Evolutionary conservation across 2,797 vertebrate genomes (phyloP), one percentile per base, ranked within the genome.

Genomic region (Macropodus opercularis): DNA sequence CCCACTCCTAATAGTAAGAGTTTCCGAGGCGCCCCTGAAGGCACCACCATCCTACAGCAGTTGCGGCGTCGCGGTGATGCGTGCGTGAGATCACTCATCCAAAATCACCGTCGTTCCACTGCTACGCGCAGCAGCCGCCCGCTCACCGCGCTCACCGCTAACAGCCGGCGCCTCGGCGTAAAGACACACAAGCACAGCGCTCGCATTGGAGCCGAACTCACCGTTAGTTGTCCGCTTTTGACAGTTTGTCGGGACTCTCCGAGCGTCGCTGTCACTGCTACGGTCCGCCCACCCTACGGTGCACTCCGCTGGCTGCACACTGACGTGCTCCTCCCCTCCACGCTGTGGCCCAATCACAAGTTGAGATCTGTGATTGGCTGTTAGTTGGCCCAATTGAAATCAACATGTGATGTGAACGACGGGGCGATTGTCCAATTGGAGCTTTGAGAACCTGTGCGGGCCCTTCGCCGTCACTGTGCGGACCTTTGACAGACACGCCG

Each of bases 261-360:
- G 41, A 79, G 73, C 81, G 77, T 89, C 78, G 78, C 87, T 89
- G 85, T 88, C 92, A 89, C 86, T 54, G 61, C 69, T 75, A 71
- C 76, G 85, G 83, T 89, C 89, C 92, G 88, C 92, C 92, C 91
- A 91, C 87, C 75, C 35, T 53, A 76, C 63, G 82, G 68, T 82
- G 67, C 64, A 38, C 63, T 76, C 66, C 54, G 43, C 69, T 44
- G 57, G 71, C 71, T 59, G 56, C 75, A 66, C 31, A 50, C 27
- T 11, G 46, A 47, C 51, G 0, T 29, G 43, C 57, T 51, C 80
- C 81, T 18, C 85, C 70, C 52, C 19, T 1, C 3, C 8, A 3
- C 11, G 2, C 43, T 36, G 3, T 48, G 0, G n/a, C n/a, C 91
- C 87, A 92, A 92, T 90, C 75, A 63, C 0, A 48, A 8, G 0